A percentile compares a stretch with the other conserved stretches of the same genome.
These are phyloP conservation scores for Chaetodon trifascialis DNA, from an alignment of 2,113 vertebrate genomes.

Conservation along the genomic window DNA sequence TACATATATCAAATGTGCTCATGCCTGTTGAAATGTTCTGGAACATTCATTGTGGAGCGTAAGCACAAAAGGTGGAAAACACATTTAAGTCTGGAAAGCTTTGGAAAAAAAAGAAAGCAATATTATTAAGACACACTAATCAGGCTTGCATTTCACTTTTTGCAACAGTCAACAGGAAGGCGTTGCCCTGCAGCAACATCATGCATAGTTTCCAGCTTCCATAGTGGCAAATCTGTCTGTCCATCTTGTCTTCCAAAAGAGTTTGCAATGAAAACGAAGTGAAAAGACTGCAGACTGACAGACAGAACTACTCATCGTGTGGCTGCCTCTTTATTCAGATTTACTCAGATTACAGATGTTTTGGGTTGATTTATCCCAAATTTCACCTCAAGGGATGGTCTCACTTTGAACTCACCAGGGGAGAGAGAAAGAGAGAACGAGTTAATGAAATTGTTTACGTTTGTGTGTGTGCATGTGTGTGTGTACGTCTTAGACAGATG, in stretches of 20 bases:
- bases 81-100: background rate
- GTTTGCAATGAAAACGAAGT: background rate
- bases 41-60: background rate
- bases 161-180: background rate
- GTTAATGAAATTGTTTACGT: background rate
- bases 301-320: background rate
- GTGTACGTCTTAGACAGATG: background rate
- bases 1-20: too few relatives aligned
- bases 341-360: conserved; percentile 5
- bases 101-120: background rate
- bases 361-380: conserved; percentile 6
- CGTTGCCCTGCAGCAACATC: background rate
- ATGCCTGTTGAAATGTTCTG: background rate
- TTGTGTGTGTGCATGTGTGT: background rate
- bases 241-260: background rate
- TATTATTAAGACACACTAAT: background rate
- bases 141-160: background rate
- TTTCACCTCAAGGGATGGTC: conserved; percentile 14
- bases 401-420: conserved; percentile 21
- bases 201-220: background rate
- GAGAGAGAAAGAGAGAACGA: background rate
- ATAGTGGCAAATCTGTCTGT: too few relatives aligned
- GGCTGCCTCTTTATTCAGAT: background rate
- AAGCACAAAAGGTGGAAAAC: background rate
- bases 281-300: background rate